Base-by-base conservation (phyloP, 2,797 vertebrate species). In the Clarias pachynema region DNA sequence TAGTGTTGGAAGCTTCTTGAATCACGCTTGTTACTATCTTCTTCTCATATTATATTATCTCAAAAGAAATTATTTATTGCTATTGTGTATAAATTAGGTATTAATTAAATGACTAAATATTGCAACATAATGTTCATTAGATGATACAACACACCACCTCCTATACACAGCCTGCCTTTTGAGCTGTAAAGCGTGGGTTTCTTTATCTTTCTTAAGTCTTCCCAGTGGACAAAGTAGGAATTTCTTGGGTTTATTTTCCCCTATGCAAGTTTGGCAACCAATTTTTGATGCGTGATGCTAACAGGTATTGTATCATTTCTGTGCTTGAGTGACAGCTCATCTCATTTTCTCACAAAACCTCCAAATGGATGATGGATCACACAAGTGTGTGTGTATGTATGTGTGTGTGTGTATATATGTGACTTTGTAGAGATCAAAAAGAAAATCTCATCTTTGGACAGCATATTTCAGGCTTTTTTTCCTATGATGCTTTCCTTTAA, bases 361-460 rank as follows among this genome's bases (percentile, higher is more conserved):
- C 80, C 82, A 84, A 77, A 70, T 82, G 79, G 84, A 84, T 86
- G 86, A 85, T 80, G 84, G 81, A 78, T 60, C n/a, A 60, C 34
- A 80, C 81, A 72, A 85, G 70, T 60, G 65, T 60, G 73, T 40
- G 84, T 34, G 69, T 57, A 6, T 10, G 16, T 10, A 7, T 31
- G 37, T 44, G 57, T 59, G 77, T 81, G 70, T 69, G 85, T 80
- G 79, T 77, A 68, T 66, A n/a, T 80, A 65, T 70, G 79, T 87
- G 81, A 56, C 78, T 88, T 86, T 88, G 85, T 89, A 85, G 85
- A 87, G 81, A 80, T 88, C 82, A 83, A 86, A 86, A 87, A 84
- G 59, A 87, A 80, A 83, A 88, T 88, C 81, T 83, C 82, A 88
- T 90, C 88, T 87, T 90, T 88, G 83, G 86, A 85, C 81, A 72